A percentile compares a stretch with the other conserved stretches of the same genome.
Evolutionary conservation across 2,888 invertebrate genomes (phyloP).

Genomic region (Microchrysa polita): DNA sequence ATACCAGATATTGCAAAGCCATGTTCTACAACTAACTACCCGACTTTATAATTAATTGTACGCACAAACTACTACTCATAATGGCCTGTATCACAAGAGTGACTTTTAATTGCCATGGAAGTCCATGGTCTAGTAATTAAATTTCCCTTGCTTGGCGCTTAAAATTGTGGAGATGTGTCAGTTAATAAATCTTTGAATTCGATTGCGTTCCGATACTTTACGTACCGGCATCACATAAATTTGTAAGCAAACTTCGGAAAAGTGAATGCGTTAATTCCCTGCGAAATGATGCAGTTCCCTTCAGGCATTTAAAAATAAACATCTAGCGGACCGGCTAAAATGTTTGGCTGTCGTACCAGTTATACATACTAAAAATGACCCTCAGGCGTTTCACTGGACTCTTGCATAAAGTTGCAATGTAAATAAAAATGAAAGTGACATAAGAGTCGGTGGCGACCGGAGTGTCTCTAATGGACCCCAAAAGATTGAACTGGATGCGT

Average conservation of each 20-base stretch:
- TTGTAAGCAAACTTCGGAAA: slow-evolving; percentile 3
- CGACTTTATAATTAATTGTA: slow-evolving; percentile 23
- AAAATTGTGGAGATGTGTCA: slow-evolving; percentile 16
- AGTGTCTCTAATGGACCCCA: neutral
- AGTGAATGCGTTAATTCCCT: slow-evolving; percentile 31
- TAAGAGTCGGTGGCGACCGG: slow-evolving; percentile 3
- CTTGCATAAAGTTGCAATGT: slow-evolving; percentile 34
- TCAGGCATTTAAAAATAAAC: slow-evolving; percentile 12
- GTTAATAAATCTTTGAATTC: slow-evolving; percentile 37
- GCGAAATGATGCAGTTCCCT: slow-evolving; percentile 13
- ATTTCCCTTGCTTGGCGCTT: slow-evolving; percentile 29
- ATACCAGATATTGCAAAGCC: slow-evolving; percentile 24
- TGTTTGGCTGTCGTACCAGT: neutral
- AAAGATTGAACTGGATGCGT: neutral
- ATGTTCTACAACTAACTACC: slow-evolving; percentile 11
- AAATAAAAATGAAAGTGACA: slow-evolving; percentile 39
- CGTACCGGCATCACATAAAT: neutral
- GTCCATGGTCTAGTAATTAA: slow-evolving; percentile 29
- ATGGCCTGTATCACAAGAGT: slow-evolving; percentile 30
- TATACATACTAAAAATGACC: slow-evolving; percentile 20
- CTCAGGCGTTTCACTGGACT: slow-evolving; percentile 11
- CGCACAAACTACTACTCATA: neutral
- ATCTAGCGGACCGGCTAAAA: slow-evolving; percentile 2
- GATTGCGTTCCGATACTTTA: neutral
- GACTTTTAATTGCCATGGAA: slow-evolving; percentile 34